Conservation (phyloP, 2,888 invertebrate genomes). For the Tinea pellionella region DNA sequence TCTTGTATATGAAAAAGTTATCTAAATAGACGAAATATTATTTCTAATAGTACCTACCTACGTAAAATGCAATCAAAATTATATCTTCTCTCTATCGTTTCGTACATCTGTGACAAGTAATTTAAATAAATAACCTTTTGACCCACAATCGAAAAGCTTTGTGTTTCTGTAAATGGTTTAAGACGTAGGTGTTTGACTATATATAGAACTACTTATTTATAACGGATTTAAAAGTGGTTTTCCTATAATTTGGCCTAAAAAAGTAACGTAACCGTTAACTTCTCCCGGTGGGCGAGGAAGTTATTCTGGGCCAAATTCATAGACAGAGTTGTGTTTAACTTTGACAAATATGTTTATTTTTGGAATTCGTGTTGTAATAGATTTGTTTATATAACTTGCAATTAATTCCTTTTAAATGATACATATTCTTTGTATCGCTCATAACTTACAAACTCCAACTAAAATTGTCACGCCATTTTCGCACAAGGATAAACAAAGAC, state of each 20-base stretch:
- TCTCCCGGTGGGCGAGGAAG: constrained; percentile 22
- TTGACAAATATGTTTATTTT: not conserved
- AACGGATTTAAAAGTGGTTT: constrained; percentile 46
- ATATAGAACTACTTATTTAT: constrained; percentile 27
- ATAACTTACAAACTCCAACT: too few relatives aligned
- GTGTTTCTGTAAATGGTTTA: not conserved
- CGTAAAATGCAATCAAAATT: too few relatives aligned
- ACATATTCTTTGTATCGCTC: too few relatives aligned
- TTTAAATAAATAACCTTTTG: not conserved
- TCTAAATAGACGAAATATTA: too few relatives aligned
- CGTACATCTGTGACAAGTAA: too few relatives aligned
- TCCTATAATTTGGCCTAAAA: constrained; percentile 45
- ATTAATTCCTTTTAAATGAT: too few relatives aligned
- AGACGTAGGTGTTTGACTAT: constrained; percentile 29
- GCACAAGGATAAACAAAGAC: too few relatives aligned
- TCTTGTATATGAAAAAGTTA: too few relatives aligned
- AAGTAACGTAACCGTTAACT: constrained; percentile 38
- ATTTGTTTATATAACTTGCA: too few relatives aligned
- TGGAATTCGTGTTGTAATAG: not conserved
- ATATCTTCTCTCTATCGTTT: too few relatives aligned
- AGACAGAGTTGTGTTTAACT: not conserved
- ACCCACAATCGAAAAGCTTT: not conserved
- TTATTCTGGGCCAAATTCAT: constrained; percentile 2
- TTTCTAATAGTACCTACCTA: too few relatives aligned
- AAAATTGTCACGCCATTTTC: too few relatives aligned